Evolutionary conservation across 2,113 vertebrate genomes (phyloP).

Genomic region (Actenoides lindsayi): DNA sequence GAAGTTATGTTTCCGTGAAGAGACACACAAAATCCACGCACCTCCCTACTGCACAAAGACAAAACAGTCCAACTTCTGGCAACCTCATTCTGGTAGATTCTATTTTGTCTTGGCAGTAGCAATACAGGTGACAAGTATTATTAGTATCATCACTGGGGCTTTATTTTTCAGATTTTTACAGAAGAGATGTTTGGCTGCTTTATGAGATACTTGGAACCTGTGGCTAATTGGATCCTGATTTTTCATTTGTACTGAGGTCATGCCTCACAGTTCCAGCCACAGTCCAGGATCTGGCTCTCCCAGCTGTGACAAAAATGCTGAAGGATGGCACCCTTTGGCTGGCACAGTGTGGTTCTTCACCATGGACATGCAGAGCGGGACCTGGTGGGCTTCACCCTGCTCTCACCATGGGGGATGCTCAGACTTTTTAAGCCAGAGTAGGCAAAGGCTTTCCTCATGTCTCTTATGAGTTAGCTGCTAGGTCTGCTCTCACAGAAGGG

Average conservation of each 20-base stretch:
- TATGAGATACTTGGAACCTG: background rate
- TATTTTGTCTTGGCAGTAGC: background rate
- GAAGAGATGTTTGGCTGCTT: background rate
- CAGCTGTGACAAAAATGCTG: background rate
- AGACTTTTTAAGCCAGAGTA: background rate
- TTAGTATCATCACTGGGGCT: background rate
- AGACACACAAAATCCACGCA: background rate
- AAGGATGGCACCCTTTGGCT: background rate
- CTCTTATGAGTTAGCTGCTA: background rate
- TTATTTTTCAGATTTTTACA: background rate
- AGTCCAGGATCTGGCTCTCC: background rate
- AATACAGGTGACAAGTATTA: background rate
- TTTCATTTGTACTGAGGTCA: background rate
- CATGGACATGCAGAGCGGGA: accelerated
- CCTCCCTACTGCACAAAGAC: background rate
- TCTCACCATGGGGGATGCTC: background rate
- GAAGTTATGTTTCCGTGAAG: background rate
- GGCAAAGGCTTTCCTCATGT: background rate
- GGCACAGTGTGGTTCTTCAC: background rate
- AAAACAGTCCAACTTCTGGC: background rate
- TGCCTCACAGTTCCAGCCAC: background rate
- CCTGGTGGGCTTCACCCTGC: background rate
- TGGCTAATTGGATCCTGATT: background rate
- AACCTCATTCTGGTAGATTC: background rate
- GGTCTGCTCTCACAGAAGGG: background rate